These are phyloP conservation scores for Zeugodacus cucurbitae DNA, from an alignment of 1,140 invertebrate genomes.

Conservation along the genomic window DNA sequence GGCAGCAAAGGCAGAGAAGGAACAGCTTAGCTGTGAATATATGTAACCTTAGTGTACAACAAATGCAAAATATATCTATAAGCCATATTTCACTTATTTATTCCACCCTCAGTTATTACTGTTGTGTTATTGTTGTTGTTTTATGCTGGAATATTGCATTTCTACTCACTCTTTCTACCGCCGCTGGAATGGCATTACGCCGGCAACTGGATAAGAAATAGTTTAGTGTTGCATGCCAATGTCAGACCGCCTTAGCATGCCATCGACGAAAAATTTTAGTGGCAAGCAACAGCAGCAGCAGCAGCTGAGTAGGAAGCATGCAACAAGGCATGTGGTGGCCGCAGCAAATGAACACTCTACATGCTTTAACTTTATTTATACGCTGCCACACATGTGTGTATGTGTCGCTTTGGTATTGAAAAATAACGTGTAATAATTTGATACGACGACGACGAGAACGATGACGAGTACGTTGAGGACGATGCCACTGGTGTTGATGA, in stretches of 20 bases:
- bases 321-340: not conserved
- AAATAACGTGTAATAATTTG: conserved; percentile 30
- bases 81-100: conserved; percentile 27
- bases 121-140: not conserved
- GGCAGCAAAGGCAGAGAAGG: not conserved
- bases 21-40: not conserved
- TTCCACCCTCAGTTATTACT: not conserved
- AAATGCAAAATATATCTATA: not conserved
- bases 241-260: conserved; percentile 38
- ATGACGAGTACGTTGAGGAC: not conserved
- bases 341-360: not conserved
- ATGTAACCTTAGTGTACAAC: not conserved
- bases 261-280: not conserved
- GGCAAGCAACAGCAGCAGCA: not conserved
- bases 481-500: not conserved
- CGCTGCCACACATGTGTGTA: no score
- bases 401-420: conserved; percentile 1
- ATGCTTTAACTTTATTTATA: not conserved
- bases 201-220: conserved; percentile 29
- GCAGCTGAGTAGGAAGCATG: not conserved
- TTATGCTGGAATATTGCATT: conserved; percentile 3
- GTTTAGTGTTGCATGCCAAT: conserved; percentile 36
- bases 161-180: not conserved
- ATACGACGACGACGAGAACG: not conserved
- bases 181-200: not conserved